Evolutionary conservation across 1,140 invertebrate genomes (phyloP), one percentile per base, ranked within the genome.

Genomic region (Lepidurus apus): DNA sequence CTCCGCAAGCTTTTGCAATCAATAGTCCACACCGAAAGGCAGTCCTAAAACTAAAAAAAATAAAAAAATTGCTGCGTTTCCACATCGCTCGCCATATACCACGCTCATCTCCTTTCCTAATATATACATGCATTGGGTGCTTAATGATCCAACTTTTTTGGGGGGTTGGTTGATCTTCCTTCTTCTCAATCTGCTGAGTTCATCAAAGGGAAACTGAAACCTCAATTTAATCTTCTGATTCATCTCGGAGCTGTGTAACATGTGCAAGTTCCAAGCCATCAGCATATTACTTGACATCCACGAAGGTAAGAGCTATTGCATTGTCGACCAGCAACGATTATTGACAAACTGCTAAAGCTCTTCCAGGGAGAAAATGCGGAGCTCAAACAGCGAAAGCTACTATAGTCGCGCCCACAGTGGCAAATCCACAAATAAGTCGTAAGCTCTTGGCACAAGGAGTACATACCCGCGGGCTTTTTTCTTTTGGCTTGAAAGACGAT

Each of bases 1-100:
- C 53, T 65, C 21, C 21, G 53, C 53, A 13, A 65, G 53, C 53
- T 65, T 65, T 65, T 65, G 53, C 17, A 65, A 65, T 65, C 53
- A 65, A 65, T 65, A 65, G 53, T 65, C 53, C 3, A 47, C 34
- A 34, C 34, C 34, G 2, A 34, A 34, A 34, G 34, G 45, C 7
- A 47, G 45, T 4, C 45, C 17, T 47, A 47, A 11, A 47, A 10
- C 10, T 1, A 1, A 10, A 17, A 47, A 47, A 47, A 47, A 4
- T 6, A 10, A 47, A 1, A 47, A 47, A 47, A 26, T 34, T 34
- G 34, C 3, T 34, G 34, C 34, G 34, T 34, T 34, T 34, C 34
- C 34, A 0, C 34, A 34, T 3, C 34, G 34, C 34, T 34, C 34
- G 34, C 34, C 34, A 34, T 4, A 4, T 34, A 34, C 34, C 34